These are phyloP conservation scores for Columba janthina DNA, from an alignment of 2,113 vertebrate species.

Conservation along the genomic window DNA sequence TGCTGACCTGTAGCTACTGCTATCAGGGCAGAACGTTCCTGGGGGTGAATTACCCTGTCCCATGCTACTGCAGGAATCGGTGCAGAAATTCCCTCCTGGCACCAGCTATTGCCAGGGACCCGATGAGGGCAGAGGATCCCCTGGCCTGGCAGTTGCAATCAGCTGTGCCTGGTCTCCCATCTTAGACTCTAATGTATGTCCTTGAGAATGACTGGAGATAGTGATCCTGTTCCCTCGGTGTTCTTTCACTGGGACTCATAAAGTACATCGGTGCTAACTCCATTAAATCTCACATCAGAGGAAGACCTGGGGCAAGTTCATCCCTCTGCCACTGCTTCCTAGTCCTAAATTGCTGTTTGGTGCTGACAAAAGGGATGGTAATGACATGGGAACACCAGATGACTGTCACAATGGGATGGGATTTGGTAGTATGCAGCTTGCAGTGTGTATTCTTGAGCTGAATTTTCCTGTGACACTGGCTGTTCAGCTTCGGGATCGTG, in stretches of 20 bases:
- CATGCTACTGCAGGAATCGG: accelerated
- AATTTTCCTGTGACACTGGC: neutral
- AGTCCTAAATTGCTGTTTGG: neutral
- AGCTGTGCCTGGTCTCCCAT: neutral
- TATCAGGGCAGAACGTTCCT: neutral
- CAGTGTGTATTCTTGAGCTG: neutral
- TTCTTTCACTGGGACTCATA: neutral
- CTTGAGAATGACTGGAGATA: neutral
- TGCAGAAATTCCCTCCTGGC: neutral
- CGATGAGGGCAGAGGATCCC: neutral
- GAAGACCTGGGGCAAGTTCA: neutral
- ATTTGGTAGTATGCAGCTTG: neutral
- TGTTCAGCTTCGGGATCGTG: neutral
- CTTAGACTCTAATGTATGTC: neutral
- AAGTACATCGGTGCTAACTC: neutral
- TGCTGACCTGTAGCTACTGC: conserved; percentile 14
- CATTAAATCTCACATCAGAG: neutral
- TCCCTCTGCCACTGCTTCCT: neutral
- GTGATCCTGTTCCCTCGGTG: neutral
- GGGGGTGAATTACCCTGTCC: accelerated
- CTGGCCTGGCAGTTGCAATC: neutral
- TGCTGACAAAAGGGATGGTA: neutral
- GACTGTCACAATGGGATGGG: neutral
- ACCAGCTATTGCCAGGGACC: neutral
- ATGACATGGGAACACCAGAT: neutral